These are phyloP conservation scores for Emydoidea blandingii DNA, from an alignment of 2,797 vertebrate species.

Conservation along the genomic window DNA sequence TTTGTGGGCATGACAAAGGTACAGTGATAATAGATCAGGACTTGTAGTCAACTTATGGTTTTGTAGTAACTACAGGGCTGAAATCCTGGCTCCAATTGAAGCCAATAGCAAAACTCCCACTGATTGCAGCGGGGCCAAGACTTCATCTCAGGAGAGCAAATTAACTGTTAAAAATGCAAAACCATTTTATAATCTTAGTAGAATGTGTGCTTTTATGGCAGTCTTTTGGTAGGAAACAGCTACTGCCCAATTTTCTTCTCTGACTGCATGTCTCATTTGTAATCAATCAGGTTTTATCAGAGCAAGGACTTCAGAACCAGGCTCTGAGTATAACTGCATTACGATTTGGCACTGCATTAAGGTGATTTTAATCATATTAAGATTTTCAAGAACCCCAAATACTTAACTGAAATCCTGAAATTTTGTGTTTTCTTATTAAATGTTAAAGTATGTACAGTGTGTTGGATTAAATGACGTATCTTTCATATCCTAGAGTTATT, in stretches of 20 bases:
- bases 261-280: neutral
- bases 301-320: neutral
- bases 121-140: neutral
- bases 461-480: neutral
- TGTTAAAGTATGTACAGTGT: neutral
- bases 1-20: no score
- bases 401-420: no score
- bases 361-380: neutral
- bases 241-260: neutral
- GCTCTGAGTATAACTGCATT: neutral
- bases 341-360: neutral
- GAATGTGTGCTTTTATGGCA: neutral
- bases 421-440: neutral
- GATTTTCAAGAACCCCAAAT: neutral
- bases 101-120: no score
- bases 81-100: no score
- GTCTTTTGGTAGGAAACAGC: neutral
- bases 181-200: neutral
- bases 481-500: neutral
- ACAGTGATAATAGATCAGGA: no score
- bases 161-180: neutral
- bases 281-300: neutral
- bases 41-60: no score
- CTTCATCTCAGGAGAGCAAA: neutral
- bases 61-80: no score